Evolutionary conservation across 2,888 invertebrate species (phyloP), one percentile per base, ranked within the genome.

Genomic region (Theristus sp.): DNA sequence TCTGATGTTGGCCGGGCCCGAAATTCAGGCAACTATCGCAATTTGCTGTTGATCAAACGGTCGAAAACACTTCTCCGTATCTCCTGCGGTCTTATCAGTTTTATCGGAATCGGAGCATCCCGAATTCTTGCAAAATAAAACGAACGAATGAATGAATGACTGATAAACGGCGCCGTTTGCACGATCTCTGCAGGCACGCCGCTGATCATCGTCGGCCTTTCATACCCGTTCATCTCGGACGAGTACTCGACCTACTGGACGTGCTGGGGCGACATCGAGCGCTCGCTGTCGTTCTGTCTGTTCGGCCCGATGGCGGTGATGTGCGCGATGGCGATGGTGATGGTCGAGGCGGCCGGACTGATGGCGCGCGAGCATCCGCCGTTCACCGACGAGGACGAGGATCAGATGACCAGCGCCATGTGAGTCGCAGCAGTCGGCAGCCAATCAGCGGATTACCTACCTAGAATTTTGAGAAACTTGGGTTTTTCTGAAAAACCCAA

Each of bases 281-380:
- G 22, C 25, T 2, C 20, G 1, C 46, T 30, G 20, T 26, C 10
- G 22, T 54, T 2, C 22, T 49, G 58, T 29, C 31, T 61, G 22
- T 31, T 60, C 28, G 3, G 26, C 13, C 60, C 60, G 2, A 60
- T 57, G 46, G 60, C 49, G 20, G 27, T 29, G 17, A 27, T 61
- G 20, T 47, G 28, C n/a, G 22, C 52, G 22, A 1, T 3, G 1
- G 24, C 31, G 10, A 27, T 57, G 6, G 31, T 61, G n/a, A 29
- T 53, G n/a, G 26, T 25, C 1, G 61, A 61, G 54, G 55, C 58
- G 20, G 61, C 30, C 29, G 61, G 61, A 26, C 58, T 61, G 61
- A 58, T 58, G 30, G 27, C 28, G 27, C 29, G 61, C 1, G 22
- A 26, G 17, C 25, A 46, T 31, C n/a, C 57, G 3, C 52, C 57